Evolutionary conservation across 2,888 invertebrate genomes (phyloP).

Genomic region (Aporophyla nigra): DNA sequence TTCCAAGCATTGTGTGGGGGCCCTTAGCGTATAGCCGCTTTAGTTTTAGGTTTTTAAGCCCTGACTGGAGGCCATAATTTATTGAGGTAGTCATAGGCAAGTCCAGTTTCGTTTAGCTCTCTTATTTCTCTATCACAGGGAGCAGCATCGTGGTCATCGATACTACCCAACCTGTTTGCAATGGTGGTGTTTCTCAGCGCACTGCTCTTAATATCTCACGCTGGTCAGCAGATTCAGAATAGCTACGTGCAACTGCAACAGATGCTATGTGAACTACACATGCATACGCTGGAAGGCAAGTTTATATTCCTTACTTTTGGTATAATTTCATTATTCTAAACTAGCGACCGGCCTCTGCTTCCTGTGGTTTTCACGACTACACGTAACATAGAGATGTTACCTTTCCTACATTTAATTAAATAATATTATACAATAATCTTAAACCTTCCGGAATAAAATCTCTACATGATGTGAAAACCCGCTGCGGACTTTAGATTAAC

Average conservation of each 20-base stretch:
- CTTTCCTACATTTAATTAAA: not conserved
- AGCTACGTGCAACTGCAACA: slow-evolving; percentile 63
- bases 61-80: too few species aligned
- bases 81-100: too few species aligned
- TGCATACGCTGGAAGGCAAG: slow-evolving; percentile 54
- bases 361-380: not conserved
- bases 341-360: not conserved
- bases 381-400: not conserved
- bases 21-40: too few species aligned
- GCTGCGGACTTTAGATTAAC: not conserved
- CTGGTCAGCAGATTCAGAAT: slow-evolving; percentile 71
- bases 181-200: slow-evolving; percentile 62
- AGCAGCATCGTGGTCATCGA: slow-evolving; percentile 9
- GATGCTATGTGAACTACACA: slow-evolving; percentile 67
- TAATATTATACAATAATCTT: not conserved
- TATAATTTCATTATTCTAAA: not conserved
- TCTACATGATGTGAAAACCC: not conserved
- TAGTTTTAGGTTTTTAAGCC: too few species aligned
- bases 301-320: not conserved
- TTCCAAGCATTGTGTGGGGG: too few species aligned
- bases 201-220: slow-evolving; percentile 65
- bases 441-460: not conserved
- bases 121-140: slow-evolving; percentile 56
- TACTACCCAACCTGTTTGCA: slow-evolving; percentile 35
- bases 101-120: not conserved